Conservation (phyloP, 53 echinoderm and acorn worm genomes). For the Hippasteria phrygiana region DNA sequence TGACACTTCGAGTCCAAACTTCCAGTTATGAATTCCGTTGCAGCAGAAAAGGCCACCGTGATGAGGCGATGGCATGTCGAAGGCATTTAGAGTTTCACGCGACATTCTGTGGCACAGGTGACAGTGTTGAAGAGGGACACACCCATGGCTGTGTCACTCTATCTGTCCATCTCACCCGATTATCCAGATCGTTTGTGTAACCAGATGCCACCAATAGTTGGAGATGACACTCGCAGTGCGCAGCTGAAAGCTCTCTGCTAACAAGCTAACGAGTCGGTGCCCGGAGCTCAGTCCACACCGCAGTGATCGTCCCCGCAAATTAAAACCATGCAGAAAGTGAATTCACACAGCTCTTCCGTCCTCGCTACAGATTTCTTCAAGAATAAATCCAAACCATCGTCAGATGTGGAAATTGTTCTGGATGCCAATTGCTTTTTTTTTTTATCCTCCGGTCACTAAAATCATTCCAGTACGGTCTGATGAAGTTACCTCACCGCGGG, state of each 20-base stretch:
- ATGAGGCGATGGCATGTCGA: not conserved
- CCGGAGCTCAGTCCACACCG: not conserved
- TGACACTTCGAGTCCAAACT: not conserved
- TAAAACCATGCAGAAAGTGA: not conserved
- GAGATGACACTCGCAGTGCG: not conserved
- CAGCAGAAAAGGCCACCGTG: not conserved
- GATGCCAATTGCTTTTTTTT: not conserved
- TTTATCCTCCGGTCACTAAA: not conserved
- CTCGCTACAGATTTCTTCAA: constrained; percentile 15
- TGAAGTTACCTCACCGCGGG: constrained; percentile 26
- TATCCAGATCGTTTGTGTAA: not conserved
- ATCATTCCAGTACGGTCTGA: not conserved
- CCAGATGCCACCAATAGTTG: not conserved
- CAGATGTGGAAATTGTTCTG: not conserved
- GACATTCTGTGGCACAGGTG: not conserved
- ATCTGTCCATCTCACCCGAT: not conserved
- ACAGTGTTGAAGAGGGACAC: not conserved
- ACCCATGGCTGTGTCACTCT: not conserved
- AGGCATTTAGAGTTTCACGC: not conserved
- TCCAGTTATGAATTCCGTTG: constrained; percentile 16
- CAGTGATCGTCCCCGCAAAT: not conserved
- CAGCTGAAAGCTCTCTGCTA: not conserved
- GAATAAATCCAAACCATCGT: not conserved
- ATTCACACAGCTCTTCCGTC: not conserved
- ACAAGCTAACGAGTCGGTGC: constrained; percentile 1